A percentile compares a stretch with the other conserved stretches of the same genome.
Evolutionary conservation across 2,797 vertebrate genomes (phyloP).

Genomic region (Acanthis flammea): DNA sequence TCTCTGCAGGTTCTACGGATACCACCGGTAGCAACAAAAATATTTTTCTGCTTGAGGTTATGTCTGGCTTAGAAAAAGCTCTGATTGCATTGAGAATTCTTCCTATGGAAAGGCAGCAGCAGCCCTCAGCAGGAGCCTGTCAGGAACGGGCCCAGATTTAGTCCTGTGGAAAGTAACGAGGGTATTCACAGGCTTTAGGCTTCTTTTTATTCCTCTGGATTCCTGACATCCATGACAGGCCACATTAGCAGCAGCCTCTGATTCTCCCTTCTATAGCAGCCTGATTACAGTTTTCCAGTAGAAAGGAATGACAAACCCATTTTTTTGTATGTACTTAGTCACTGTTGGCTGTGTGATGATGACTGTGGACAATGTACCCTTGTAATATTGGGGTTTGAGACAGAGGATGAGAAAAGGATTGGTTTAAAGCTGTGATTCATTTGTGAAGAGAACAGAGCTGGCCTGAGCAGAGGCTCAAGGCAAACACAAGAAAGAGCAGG

Average conservation of each 20-base stretch:
- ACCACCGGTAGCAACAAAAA: background rate
- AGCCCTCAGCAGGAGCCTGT: background rate
- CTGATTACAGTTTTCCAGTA: background rate
- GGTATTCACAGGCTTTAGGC: background rate
- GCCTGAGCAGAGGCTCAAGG: background rate
- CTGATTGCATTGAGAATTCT: background rate
- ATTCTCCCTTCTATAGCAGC: background rate
- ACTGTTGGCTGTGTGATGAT: background rate
- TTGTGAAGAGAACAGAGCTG: background rate
- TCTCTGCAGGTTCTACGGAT: background rate
- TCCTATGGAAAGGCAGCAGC: background rate
- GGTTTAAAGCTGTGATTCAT: background rate
- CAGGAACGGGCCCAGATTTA: background rate
- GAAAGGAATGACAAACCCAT: background rate
- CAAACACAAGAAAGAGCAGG: background rate
- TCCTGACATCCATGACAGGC: background rate
- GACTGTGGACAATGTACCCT: background rate
- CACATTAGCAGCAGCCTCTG: background rate
- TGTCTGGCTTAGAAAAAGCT: background rate
- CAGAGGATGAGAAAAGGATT: background rate
- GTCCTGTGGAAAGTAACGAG: background rate
- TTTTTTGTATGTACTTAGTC: background rate
- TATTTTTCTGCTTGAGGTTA: conserved; percentile 12
- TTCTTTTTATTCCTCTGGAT: background rate
- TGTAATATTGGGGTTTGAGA: background rate